Base-by-base conservation (phyloP, 2,113 vertebrate species). In the Anoplopoma fimbria region DNA sequence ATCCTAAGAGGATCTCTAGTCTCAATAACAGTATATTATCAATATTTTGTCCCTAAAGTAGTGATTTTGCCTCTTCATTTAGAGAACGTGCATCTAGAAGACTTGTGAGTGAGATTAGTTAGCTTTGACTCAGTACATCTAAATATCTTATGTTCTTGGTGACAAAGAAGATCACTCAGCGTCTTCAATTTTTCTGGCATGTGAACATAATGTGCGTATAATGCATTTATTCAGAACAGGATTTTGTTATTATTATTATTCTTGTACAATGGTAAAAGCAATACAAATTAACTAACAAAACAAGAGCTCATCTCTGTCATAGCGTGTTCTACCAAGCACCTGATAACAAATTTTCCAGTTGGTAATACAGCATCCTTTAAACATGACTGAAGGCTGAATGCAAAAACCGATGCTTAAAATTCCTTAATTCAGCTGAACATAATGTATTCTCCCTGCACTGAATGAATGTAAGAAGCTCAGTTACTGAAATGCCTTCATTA, bases 371-470 rank as follows among this genome's bases (percentile, higher is more conserved):
- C 62, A 70, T 71, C 62, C 78, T 89, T 87, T 86, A 62, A 86
- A 74, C 77, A 79, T 87, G 82, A 86, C 80, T 88, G 73, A 87
- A 91, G 82, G 85, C 80, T 88, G 73, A 87, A 91, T 78, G 74
- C 58, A 76, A 88, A 91, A 88, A 83, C 21, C 25, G 60, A 77
- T 86, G 55, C 87, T 88, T 87, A 83, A 85, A 88, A 91, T 84
- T 80, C 60, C 65, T 79, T 87, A 88, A 88, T 87, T 87, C 69
- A 90, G 76, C 64, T 78, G 71, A 83, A 69, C 55, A 86, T 87
- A 81, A 83, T 88, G 60, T 85, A 70, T 89, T 85, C 65, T 72
- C 42, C 84, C 57, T 77, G 73, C 79, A 49, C 31, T 82, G 77
- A 85, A 81, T 88, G 64, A 77, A 86, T 89, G 63, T 55, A 87